phyloP scores from a whole-genome alignment of 2,797 vertebrate genomes.

The Alectoris magna region DNA sequence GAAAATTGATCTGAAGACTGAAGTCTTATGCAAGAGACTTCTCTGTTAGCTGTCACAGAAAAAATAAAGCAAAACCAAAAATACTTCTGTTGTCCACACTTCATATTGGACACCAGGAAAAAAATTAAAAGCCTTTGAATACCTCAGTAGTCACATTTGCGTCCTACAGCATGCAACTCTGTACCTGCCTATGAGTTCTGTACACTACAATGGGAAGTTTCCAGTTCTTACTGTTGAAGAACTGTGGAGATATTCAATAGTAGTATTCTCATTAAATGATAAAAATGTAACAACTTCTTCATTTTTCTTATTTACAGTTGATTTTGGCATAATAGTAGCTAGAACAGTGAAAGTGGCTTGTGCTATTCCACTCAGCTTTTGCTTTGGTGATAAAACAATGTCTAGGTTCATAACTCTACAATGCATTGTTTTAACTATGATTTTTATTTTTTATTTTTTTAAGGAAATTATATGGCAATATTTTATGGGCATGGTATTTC shows the following conservation, averaged over 20 bases:
- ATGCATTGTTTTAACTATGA: not conserved
- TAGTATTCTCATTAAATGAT: not conserved
- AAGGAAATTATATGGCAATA: not conserved
- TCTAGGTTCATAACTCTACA: not conserved
- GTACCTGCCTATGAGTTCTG: not conserved
- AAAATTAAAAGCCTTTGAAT: not conserved
- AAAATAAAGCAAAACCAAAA: not conserved
- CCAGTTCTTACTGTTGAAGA: constrained; percentile 11
- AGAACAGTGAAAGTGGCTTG: constrained; percentile 54
- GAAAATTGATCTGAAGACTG: not conserved
- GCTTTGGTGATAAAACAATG: not conserved
- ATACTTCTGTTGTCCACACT: not conserved
- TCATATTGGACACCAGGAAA: not conserved
- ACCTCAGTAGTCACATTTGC: constrained; percentile 16
- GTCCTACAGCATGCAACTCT: not conserved
- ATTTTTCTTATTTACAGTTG: constrained; percentile 46
- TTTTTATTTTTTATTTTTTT: not conserved
- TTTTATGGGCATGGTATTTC: not conserved
- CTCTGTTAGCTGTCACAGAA: not conserved
- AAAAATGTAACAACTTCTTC: not conserved
- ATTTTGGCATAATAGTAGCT: not conserved
- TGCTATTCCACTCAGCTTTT: constrained; percentile 9
- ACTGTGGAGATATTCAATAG: not conserved
- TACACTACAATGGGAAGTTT: not conserved
- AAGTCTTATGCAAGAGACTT: not conserved